Base-by-base conservation (phyloP, 2,113 vertebrate genomes). In the Sinocyclocheilus rhinocerous region DNA sequence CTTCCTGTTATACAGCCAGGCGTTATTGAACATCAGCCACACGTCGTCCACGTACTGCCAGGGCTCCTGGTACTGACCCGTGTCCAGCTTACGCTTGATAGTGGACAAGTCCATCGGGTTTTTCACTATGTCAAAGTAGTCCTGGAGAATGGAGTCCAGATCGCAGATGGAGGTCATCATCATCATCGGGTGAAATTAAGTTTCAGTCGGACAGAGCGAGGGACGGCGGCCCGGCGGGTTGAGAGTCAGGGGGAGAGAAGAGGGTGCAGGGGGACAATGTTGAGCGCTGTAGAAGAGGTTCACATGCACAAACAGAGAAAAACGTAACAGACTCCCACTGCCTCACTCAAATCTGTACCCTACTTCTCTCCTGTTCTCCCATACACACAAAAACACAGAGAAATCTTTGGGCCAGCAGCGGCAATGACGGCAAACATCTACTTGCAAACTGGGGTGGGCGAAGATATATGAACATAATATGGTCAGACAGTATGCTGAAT, bases 1-100 rank as follows among this genome's bases (percentile, higher is more conserved):
- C 93, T 99, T 99, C 88, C 98, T 96, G 92, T 99, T 99, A 92
- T 99, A 99, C 24, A 99, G 94, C 98, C 98, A 99, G 88, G 98
- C 98, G 16, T 99, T 99, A 94, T 99, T 99, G 93, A 99, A 99
- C 98, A 99, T 99, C 67, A 99, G 95, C 97, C 97, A 99, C 93
- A 99, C 96, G 83, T 99, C 98, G 83, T 99, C 98, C 45, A 99
- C 97, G 10, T 99, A 99, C 88, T 99, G 98, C 98, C 98, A 99
- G 0, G 98, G 98, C 50, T 99, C 98, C 90, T 99, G 98, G 92
- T 99, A 99, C 90, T 99, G 98, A 20, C 98, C 98, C 20, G 98
- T 99, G 93, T 99, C 98, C 92, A 99, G 93, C 92, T 99, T 99
- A 89, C 98, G 95, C 92, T 99, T 99, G 91, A 99, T 98, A 86